Percentiles rank a stretch among this genome's conserved stretches.
phyloP scores from a whole-genome alignment of 1,140 invertebrate genomes.

The Aphidius ervi region DNA sequence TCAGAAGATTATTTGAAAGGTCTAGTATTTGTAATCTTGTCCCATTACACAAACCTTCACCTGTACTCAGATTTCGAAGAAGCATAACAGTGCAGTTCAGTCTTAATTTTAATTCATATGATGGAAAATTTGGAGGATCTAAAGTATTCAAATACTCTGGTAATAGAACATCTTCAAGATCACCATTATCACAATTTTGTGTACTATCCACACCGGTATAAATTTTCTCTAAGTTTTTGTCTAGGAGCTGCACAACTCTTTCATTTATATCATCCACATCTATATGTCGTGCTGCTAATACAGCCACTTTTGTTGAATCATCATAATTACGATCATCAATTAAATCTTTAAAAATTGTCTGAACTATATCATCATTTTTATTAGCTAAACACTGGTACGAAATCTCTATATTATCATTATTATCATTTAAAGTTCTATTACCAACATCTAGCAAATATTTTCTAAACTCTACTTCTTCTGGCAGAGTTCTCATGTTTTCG shows the following conservation, averaged over 20 bases:
- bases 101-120: constrained; percentile 12
- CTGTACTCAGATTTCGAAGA: constrained; percentile 1
- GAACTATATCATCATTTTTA: constrained; percentile 6
- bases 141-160: constrained; percentile 29
- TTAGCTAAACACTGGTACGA: constrained; percentile 8
- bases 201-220: constrained; percentile 16
- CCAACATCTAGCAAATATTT: constrained; percentile 23
- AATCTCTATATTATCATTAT: constrained; percentile 16
- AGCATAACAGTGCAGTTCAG: constrained; percentile 1
- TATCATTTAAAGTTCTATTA: constrained; percentile 18
- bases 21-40: constrained; percentile 23
- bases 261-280: constrained; percentile 26
- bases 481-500: constrained; percentile 20
- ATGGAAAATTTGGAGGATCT: constrained; percentile 20
- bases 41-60: constrained; percentile 19
- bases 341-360: constrained; percentile 14
- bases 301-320: constrained; percentile 18
- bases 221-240: constrained; percentile 10
- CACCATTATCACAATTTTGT: constrained; percentile 15
- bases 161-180: constrained; percentile 15
- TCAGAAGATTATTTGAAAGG: constrained; percentile 25
- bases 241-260: constrained; percentile 19
- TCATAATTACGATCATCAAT: constrained; percentile 15
- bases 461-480: constrained; percentile 19
- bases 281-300: constrained; percentile 19